phyloP scores from a whole-genome alignment of 2,113 vertebrate species.

The Scomber japonicus region DNA sequence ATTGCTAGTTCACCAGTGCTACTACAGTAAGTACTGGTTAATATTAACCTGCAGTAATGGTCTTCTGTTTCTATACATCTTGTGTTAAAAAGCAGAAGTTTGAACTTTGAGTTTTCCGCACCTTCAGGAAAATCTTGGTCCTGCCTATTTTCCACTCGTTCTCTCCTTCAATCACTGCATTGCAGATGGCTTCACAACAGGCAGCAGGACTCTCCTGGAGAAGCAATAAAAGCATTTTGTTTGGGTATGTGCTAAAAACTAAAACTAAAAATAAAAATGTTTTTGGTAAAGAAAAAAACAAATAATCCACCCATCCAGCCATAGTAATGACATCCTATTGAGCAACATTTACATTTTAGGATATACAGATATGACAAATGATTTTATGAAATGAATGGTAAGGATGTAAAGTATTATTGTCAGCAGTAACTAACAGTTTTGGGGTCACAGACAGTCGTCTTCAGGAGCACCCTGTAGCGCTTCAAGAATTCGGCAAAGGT shows the following conservation, averaged over 20 bases:
- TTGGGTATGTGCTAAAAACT: neutral
- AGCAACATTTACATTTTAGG: neutral
- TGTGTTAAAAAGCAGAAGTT: neutral
- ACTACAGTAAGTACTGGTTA: neutral
- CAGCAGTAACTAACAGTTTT: conserved; percentile 67
- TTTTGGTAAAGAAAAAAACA: neutral
- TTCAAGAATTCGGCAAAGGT: conserved; percentile 88
- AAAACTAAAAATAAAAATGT: neutral
- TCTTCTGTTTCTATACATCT: neutral
- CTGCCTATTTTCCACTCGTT: conserved; percentile 92
- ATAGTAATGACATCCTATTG: neutral
- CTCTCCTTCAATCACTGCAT: conserved; percentile 79
- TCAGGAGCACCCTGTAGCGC: conserved; percentile 87
- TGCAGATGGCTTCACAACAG: conserved; percentile 87
- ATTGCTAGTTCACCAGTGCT: neutral
- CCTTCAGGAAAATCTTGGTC: conserved; percentile 95
- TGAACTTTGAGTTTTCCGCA: conserved; percentile 65
- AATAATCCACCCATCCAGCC: conserved; percentile 1
- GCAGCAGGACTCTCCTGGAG: conserved; percentile 76
- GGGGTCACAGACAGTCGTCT: conserved; percentile 73
- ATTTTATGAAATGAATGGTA: neutral
- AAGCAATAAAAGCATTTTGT: conserved; percentile 30
- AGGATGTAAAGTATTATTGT: neutral
- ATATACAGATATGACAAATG: neutral
- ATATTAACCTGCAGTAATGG: neutral